Percentiles rank a stretch among this genome's conserved stretches.
Evolutionary conservation across 2,113 vertebrate species (phyloP).

Genomic region (Tamias sibiricus): DNA sequence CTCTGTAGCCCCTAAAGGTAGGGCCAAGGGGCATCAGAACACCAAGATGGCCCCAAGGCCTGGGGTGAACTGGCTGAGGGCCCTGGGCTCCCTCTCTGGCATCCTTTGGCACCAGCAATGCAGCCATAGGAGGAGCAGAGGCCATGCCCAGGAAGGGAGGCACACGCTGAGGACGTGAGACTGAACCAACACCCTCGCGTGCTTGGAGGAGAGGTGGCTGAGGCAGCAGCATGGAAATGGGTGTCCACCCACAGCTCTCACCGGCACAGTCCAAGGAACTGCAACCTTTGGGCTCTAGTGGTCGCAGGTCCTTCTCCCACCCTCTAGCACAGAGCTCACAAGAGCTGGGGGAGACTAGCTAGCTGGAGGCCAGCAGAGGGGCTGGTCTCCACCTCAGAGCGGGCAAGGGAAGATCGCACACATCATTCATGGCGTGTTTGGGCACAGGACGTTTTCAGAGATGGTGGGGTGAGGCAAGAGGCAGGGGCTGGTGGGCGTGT

Average conservation of each 20-base stretch:
- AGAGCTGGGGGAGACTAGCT: background rate
- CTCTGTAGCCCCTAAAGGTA: background rate
- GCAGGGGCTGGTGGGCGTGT: background rate
- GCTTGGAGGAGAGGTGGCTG: background rate
- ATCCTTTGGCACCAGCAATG: background rate
- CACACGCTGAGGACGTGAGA: background rate
- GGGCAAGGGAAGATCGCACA: background rate
- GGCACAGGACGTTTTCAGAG: background rate
- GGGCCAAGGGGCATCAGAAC: rapidly evolving
- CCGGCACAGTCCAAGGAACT: background rate
- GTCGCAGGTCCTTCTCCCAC: background rate
- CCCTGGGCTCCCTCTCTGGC: background rate
- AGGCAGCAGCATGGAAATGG: background rate
- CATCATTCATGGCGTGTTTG: background rate
- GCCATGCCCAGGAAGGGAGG: background rate
- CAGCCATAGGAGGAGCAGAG: background rate
- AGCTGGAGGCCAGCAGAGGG: background rate
- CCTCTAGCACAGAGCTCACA: background rate
- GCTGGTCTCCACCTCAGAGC: background rate
- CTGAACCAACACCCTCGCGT: rapidly evolving
- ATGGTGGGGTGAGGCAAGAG: background rate
- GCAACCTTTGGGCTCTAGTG: background rate
- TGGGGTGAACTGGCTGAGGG: background rate
- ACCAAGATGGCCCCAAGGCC: background rate
- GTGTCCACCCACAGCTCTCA: background rate